Percentiles rank a stretch among this genome's conserved stretches.
Evolutionary conservation across 2,113 vertebrate genomes (phyloP).

Genomic region (Gracilinanus agilis): DNA sequence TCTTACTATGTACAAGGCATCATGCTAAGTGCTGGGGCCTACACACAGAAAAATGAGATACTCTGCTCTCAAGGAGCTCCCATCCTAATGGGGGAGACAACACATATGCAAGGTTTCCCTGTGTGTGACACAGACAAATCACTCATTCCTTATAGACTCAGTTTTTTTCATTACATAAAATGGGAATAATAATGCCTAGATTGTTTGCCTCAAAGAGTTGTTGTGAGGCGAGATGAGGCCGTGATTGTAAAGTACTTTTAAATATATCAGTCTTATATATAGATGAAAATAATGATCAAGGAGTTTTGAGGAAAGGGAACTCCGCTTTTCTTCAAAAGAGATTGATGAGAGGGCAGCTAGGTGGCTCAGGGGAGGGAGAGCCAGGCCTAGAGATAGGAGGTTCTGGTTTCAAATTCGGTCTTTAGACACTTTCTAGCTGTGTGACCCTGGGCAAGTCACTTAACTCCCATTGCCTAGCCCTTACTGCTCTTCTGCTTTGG

Average conservation of each 20-base stretch:
- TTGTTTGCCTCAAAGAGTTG: background rate
- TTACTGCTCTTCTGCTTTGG: too few species aligned
- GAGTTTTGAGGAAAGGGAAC: background rate
- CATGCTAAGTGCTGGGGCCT: background rate
- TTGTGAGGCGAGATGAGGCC: background rate
- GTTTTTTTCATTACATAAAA: background rate
- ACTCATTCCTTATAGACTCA: background rate
- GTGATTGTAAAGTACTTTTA: background rate
- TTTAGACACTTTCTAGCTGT: too few species aligned
- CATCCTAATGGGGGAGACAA: background rate
- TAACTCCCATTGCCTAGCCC: too few species aligned
- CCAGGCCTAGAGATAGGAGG: too few species aligned
- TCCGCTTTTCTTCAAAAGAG: background rate
- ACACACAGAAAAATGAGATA: background rate
- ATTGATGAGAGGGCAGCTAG: background rate
- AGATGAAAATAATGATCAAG: background rate
- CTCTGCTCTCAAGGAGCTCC: background rate
- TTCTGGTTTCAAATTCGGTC: too few species aligned
- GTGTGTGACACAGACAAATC: background rate
- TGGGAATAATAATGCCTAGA: background rate
- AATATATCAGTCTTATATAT: background rate
- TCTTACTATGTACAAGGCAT: background rate
- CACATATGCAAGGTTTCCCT: background rate
- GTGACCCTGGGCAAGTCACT: too few species aligned
- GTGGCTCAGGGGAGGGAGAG: too few species aligned